A percentile compares a stretch with the other conserved stretches of the same genome.
Evolutionary conservation across 2,888 invertebrate species (phyloP).

Genomic region (Ctena decussata): DNA sequence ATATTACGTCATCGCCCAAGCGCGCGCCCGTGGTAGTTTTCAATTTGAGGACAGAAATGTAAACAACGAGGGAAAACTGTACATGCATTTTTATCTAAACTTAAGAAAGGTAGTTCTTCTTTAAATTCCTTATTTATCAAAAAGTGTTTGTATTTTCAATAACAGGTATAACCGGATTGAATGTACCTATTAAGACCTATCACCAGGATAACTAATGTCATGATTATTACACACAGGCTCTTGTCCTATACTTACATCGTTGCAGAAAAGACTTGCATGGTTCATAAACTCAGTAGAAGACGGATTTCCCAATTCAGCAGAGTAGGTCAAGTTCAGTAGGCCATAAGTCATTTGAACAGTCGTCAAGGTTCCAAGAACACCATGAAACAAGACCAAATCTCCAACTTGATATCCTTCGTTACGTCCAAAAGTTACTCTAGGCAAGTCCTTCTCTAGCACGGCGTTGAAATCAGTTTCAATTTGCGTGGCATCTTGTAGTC

Average conservation of each 20-base stretch:
- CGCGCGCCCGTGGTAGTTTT: no score
- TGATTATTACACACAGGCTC: no score
- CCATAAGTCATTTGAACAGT: slow-evolving; percentile 59
- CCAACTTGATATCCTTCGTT: slow-evolving; percentile 56
- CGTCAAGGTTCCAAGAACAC: slow-evolving; percentile 50
- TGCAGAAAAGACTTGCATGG: slow-evolving; percentile 64
- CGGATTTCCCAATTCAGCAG: slow-evolving; percentile 42
- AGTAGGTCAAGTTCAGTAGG: slow-evolving; percentile 64
- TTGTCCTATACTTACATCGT: slow-evolving; percentile 61
- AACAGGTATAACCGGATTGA: no score
- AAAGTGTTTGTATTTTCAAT: no score
- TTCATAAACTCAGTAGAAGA: slow-evolving; percentile 47
- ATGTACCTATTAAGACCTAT: no score
- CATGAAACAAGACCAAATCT: slow-evolving; percentile 53
- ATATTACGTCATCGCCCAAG: no score
- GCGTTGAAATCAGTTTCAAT: slow-evolving; percentile 13
- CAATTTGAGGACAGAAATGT: no score
- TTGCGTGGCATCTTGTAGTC: slow-evolving; percentile 30
- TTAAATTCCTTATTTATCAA: no score
- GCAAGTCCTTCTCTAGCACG: slow-evolving; percentile 24
- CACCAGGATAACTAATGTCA: no score
- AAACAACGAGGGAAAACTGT: no score
- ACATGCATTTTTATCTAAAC: no score
- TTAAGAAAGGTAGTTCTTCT: no score
- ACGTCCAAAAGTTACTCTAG: slow-evolving; percentile 29